phyloP scores from a whole-genome alignment of 1,140 invertebrate genomes.

The Dinothrombium tinctorium region DNA sequence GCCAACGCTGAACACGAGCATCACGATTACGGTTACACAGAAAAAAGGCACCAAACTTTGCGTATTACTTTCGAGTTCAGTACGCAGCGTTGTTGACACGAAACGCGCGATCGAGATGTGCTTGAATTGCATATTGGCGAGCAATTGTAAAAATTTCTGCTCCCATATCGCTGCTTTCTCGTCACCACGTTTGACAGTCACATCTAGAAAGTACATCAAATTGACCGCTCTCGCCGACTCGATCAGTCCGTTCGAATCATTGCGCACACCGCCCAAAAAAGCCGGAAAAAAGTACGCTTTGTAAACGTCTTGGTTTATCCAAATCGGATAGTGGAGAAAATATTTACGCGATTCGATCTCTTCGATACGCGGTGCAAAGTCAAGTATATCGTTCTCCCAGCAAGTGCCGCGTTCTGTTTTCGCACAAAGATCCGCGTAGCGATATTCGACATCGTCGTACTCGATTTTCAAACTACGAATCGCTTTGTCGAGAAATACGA shows the following conservation, averaged over 20 bases:
- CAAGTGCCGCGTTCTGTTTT: constrained; percentile 46
- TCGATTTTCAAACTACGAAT: constrained; percentile 46
- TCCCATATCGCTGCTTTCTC: constrained; percentile 49
- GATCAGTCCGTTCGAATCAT: constrained; percentile 42
- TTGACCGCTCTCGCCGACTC: constrained; percentile 52
- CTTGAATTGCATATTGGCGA: constrained; percentile 29
- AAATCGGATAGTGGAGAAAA: constrained; percentile 60
- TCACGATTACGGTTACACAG: constrained; percentile 55
- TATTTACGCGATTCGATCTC: constrained; percentile 37
- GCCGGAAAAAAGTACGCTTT: constrained; percentile 59
- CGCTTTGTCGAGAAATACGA: constrained; percentile 43
- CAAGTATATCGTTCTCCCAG: constrained; percentile 59
- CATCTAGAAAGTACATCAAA: constrained; percentile 58
- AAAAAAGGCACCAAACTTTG: constrained; percentile 67
- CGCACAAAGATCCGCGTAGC: constrained; percentile 56
- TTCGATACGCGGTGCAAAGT: constrained; percentile 52
- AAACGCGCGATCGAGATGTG: constrained; percentile 58
- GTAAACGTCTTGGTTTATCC: constrained; percentile 62
- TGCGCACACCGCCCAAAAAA: constrained; percentile 52
- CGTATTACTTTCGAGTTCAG: constrained; percentile 69
- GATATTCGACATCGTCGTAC: constrained; percentile 36
- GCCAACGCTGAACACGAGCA: constrained; percentile 46
- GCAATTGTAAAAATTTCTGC: constrained; percentile 42
- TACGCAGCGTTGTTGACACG: constrained; percentile 57
- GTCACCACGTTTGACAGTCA: constrained; percentile 47